Percentiles rank a stretch among this genome's conserved stretches.
Conservation (phyloP, 2,797 vertebrate species). For the Stomatorhinus walkeri region DNA sequence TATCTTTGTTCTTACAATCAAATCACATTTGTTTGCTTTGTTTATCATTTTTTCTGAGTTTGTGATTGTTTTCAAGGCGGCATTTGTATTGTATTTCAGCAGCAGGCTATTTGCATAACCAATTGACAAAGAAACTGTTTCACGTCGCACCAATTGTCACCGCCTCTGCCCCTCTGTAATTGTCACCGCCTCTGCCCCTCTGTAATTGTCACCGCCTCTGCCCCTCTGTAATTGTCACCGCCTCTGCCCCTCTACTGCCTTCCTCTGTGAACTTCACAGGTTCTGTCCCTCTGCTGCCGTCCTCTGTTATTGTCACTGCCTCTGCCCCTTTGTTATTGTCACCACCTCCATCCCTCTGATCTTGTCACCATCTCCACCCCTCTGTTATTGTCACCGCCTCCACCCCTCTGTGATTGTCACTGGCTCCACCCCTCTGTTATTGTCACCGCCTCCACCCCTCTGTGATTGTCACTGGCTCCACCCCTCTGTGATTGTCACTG, state of each 20-base stretch:
- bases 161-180: background rate
- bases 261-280: background rate
- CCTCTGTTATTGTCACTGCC: background rate
- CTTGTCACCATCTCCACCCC: background rate
- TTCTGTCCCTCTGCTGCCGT: background rate
- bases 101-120: background rate
- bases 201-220: background rate
- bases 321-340: background rate
- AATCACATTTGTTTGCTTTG: background rate
- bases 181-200: background rate
- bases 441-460: background rate
- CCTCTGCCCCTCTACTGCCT: background rate
- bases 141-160: background rate
- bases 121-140: background rate
- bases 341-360: background rate
- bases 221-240: background rate
- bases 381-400: background rate
- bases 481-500: background rate
- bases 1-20: background rate
- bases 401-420: background rate
- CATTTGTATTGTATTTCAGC: background rate
- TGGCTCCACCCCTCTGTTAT: too few species aligned
- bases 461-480: background rate
- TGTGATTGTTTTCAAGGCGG: background rate
- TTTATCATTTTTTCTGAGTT: background rate